Conservation (phyloP, 2,113 vertebrate genomes). For the Epinephelus lanceolatus region DNA sequence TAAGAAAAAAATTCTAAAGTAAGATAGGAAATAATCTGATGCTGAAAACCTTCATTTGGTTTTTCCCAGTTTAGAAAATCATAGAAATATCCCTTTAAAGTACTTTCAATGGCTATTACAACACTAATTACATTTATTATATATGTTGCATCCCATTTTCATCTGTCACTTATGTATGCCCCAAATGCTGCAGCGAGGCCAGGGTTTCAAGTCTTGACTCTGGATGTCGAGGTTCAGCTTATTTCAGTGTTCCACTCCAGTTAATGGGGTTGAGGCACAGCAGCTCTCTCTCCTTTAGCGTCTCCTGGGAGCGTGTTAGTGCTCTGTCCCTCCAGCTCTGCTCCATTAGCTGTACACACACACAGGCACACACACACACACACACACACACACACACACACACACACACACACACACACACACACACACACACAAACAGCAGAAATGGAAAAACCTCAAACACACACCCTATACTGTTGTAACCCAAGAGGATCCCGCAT, state of each 20-base stretch:
- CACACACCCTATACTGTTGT: constrained; percentile 33
- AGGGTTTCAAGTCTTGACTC: constrained; percentile 16
- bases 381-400: constrained; percentile 28
- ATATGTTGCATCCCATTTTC: constrained; percentile 7
- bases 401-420: constrained; percentile 17
- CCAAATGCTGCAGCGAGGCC: background rate
- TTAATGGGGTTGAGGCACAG: constrained; percentile 84
- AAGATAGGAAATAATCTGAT: background rate
- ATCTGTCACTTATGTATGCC: background rate
- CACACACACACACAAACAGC: background rate
- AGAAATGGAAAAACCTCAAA: constrained; percentile 4
- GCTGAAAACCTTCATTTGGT: background rate
- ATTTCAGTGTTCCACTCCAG: constrained; percentile 85
- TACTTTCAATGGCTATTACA: background rate
- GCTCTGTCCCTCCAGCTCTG: constrained; percentile 80
- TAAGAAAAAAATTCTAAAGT: background rate
- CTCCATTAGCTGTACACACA: constrained; percentile 82
- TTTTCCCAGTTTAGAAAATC: background rate
- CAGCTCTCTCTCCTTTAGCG: constrained; percentile 76
- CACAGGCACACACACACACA: constrained; percentile 1
- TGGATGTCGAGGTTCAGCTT: constrained; percentile 40
- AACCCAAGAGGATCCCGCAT: constrained; percentile 40
- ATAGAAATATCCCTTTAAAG: background rate
- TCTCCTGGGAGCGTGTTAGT: constrained; percentile 80
- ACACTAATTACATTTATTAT: background rate